Conservation (phyloP, 1,140 invertebrate genomes). For the Pseudomyrmex cubaensis region DNA sequence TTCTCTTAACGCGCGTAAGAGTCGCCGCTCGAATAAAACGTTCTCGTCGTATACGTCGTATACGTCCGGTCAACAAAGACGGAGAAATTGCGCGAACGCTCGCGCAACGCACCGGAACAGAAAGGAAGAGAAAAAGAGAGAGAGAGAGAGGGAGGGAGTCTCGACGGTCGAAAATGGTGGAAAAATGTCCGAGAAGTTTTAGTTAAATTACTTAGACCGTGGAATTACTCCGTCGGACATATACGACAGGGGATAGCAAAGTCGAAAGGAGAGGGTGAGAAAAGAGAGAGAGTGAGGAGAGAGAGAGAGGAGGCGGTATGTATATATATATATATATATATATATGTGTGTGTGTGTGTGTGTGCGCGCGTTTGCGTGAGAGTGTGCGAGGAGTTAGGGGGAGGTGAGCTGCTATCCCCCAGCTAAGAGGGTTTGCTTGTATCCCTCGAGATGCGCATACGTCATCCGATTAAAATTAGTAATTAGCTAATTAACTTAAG, state of each 20-base stretch:
- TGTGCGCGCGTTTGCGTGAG: slow-evolving; percentile 23
- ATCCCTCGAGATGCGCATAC: slow-evolving; percentile 85
- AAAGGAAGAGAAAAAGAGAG: background rate
- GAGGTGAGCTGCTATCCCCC: slow-evolving; percentile 71
- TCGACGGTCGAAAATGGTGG: slow-evolving; percentile 61
- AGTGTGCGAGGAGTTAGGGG: slow-evolving; percentile 33
- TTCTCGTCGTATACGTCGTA: background rate
- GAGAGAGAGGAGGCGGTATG: too few species aligned
- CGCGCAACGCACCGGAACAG: background rate
- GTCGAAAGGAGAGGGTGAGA: slow-evolving; percentile 26
- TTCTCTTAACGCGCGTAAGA: background rate
- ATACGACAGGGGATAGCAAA: slow-evolving; percentile 61
- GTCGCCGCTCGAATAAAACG: slow-evolving; percentile 15
- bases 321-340: too few species aligned
- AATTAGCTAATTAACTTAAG: slow-evolving; percentile 86
- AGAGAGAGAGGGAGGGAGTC: background rate
- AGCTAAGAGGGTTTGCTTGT: slow-evolving; percentile 86
- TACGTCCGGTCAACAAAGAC: background rate
- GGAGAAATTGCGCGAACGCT: slow-evolving; percentile 20
- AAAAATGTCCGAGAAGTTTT: slow-evolving; percentile 76
- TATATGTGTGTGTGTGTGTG: background rate
- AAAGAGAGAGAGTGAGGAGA: background rate
- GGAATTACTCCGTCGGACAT: slow-evolving; percentile 63
- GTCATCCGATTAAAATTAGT: slow-evolving; percentile 86
- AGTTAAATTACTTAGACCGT: slow-evolving; percentile 78